These are phyloP conservation scores for Nasonia longicornis DNA, from an alignment of 1,140 invertebrate species.

Conservation along the genomic window DNA sequence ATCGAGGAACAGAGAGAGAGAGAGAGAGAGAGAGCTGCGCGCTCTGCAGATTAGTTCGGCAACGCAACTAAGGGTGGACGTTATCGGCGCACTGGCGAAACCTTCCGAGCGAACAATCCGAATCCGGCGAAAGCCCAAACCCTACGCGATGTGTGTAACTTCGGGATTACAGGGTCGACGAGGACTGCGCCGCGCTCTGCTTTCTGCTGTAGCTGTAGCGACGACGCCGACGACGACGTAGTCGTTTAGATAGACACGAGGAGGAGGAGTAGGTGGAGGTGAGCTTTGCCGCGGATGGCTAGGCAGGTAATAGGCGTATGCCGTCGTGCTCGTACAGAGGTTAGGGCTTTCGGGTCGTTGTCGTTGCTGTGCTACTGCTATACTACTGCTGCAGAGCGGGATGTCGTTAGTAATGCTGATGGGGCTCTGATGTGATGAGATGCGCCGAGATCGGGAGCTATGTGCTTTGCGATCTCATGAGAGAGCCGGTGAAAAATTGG, in stretches of 20 bases:
- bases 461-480: neutral
- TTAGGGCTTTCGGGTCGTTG: neutral
- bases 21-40: neutral
- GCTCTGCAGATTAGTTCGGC: neutral
- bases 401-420: neutral
- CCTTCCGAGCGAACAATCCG: constrained; percentile 12
- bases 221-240: neutral
- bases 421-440: neutral
- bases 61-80: neutral
- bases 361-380: neutral
- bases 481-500: neutral
- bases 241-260: constrained; percentile 24
- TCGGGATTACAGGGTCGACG: constrained; percentile 25
- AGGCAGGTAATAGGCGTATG: constrained; percentile 10
- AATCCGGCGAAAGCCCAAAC: neutral
- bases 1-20: neutral
- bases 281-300: neutral
- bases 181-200: neutral
- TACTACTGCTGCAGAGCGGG: neutral
- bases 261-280: neutral
- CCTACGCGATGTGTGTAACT: constrained; percentile 22
- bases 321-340: neutral
- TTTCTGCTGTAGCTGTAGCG: neutral
- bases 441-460: neutral
- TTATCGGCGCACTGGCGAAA: constrained; percentile 2